Base-by-base conservation (phyloP, 2,888 invertebrate species). In the Criorhina ranunculi region DNA sequence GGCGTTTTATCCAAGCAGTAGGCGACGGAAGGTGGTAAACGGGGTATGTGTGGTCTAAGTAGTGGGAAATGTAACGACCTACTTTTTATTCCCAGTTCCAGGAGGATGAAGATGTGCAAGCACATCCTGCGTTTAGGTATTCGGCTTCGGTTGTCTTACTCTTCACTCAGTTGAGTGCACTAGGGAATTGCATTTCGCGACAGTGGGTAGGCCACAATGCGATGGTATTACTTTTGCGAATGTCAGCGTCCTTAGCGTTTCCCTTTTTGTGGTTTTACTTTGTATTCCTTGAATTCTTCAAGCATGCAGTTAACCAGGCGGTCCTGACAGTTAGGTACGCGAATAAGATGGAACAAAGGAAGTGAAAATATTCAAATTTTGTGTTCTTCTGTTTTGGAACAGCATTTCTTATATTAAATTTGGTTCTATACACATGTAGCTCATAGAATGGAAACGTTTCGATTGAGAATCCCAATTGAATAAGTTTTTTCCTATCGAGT, bases 161-260 rank as follows among this genome's bases (percentile, higher is more conserved):
- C 19, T 31, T 15, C 31, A 66, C 67, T 51, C 49, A 64, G 60
- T 62, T 64, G 62, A 70, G 77, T 82, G 72, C 66, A 55, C 24
- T 66, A 24, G 66, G 53, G 78, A 60, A 40, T 78, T 72, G 64
- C 82, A 77, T 55, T 72, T 78, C 66, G 60, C 33, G 59, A 64
- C 70, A 66, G 19, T 53, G 62, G 51, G 11, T 29, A 9, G 12
- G 60, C 37, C 46, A 51, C 40, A 49, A 51, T 73, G 69, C 49
- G 62, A 29, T 64, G 81, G 15, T 51, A 51, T 64, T 70, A 64
- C 70, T 66, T 77, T 64, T 70, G 42, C 49, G 19, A 57, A 40
- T n/a, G 19, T 60, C 40, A 35, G 19, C 31, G 66, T 53, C 59
- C 67, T 73, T 75, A 53, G 67, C 40, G 44, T 55, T 78, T 72